Percentiles rank a stretch among this genome's conserved stretches.
phyloP scores from a whole-genome alignment of 2,888 invertebrate genomes.

The Gymnocheta viridis region DNA sequence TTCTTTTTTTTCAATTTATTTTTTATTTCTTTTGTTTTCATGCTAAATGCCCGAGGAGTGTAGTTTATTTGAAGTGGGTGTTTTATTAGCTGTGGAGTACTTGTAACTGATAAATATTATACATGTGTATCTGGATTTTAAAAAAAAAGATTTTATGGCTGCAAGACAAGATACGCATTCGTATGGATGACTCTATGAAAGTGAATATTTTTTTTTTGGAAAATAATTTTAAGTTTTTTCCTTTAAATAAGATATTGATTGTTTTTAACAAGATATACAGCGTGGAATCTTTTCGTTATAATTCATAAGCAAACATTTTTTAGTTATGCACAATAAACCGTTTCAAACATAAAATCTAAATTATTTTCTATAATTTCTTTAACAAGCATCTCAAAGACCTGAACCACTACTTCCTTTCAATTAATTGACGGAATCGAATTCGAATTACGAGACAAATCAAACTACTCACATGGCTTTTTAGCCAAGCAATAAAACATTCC shows the following conservation, averaged over 20 bases:
- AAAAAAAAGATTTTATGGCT: constrained; percentile 3
- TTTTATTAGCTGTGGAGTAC: constrained; percentile 44
- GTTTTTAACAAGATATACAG: background rate
- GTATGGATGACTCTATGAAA: background rate
- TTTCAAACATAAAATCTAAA: background rate
- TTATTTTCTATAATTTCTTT: too few relatives aligned
- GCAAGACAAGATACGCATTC: background rate
- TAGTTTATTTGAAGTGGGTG: constrained; percentile 52
- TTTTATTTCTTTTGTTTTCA: constrained; percentile 21
- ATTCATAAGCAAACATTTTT: background rate
- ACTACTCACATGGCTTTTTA: too few relatives aligned
- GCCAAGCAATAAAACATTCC: background rate
- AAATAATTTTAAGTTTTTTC: background rate
- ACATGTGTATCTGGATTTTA: constrained; percentile 17
- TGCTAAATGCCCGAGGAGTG: background rate
- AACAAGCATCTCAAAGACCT: background rate
- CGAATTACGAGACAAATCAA: background rate
- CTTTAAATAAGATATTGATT: too few relatives aligned
- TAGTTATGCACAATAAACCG: background rate
- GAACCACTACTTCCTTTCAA: background rate
- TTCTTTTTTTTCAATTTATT: background rate
- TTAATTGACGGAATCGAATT: background rate
- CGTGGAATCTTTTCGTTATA: background rate
- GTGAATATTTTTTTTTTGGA: background rate
- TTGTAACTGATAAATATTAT: constrained; percentile 42